phyloP scores from a whole-genome alignment of 2,113 vertebrate genomes.

The Burhinus oedicnemus region DNA sequence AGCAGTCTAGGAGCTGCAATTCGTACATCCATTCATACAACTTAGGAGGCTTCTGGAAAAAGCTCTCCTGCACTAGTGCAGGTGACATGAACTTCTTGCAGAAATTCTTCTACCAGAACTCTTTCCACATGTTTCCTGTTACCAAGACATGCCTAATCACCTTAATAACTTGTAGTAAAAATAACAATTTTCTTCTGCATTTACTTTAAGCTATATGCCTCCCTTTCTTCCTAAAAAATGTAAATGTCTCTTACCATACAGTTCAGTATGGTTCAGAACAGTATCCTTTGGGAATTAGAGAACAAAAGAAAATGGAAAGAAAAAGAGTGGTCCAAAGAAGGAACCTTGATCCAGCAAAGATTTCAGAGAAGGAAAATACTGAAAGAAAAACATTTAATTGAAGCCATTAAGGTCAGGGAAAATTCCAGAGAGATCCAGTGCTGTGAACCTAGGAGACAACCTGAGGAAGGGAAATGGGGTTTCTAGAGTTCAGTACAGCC shows the following conservation, averaged over 20 bases:
- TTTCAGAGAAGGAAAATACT: background rate
- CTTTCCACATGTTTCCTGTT: background rate
- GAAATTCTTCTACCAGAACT: background rate
- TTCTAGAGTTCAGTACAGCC: background rate
- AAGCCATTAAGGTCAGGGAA: background rate
- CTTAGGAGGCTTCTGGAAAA: background rate
- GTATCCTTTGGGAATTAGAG: background rate
- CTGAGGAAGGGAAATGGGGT: background rate
- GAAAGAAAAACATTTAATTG: background rate
- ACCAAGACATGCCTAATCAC: background rate
- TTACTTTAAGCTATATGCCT: background rate
- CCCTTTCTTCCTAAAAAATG: background rate
- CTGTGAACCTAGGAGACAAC: background rate
- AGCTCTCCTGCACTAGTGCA: fast-evolving
- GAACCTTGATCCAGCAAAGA: background rate
- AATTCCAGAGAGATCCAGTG: background rate
- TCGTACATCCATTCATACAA: background rate
- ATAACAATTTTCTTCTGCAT: background rate
- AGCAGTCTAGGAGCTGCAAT: background rate
- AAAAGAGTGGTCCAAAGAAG: background rate
- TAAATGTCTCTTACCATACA: fast-evolving
- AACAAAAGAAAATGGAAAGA: background rate
- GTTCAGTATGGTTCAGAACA: background rate
- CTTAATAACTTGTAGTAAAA: background rate
- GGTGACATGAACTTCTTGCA: background rate